These are phyloP conservation scores for Monopterus albus DNA, from an alignment of 2,113 vertebrate genomes.

Conservation along the genomic window DNA sequence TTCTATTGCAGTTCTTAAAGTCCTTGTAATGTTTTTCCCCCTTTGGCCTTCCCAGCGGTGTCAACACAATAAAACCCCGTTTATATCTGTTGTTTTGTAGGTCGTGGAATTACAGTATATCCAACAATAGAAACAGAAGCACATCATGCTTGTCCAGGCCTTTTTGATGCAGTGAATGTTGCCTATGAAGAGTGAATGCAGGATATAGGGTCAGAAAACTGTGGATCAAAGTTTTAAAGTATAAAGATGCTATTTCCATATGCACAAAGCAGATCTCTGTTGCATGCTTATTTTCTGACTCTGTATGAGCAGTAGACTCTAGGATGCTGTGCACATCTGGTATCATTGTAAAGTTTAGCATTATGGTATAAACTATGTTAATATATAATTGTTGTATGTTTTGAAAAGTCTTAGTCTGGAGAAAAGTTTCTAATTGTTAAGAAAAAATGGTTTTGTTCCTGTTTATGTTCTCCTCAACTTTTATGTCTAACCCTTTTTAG, in stretches of 20 bases:
- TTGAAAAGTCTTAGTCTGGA: slow-evolving; percentile 43
- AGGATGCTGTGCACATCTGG: slow-evolving; percentile 71
- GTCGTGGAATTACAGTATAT: slow-evolving; percentile 28
- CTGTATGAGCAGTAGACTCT: slow-evolving; percentile 69
- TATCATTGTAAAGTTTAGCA: slow-evolving; percentile 77
- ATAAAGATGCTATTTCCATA: slow-evolving; percentile 68
- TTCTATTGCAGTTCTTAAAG: slow-evolving; percentile 55
- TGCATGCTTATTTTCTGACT: slow-evolving; percentile 77
- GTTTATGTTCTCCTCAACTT: slow-evolving; percentile 64
- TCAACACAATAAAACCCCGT: slow-evolving; percentile 36
- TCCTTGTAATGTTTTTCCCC: slow-evolving; percentile 40
- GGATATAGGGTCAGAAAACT: slow-evolving; percentile 52
- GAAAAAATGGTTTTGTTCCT: slow-evolving; percentile 33
- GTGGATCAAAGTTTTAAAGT: slow-evolving; percentile 54
- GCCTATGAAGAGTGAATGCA: neutral
- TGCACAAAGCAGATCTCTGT: slow-evolving; percentile 76
- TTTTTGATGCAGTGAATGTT: slow-evolving; percentile 27
- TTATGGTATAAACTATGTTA: slow-evolving; percentile 68
- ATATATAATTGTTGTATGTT: slow-evolving; percentile 72
- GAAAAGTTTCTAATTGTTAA: slow-evolving; percentile 36
- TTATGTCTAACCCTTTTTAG: slow-evolving; percentile 51
- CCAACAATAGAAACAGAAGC: slow-evolving; percentile 34
- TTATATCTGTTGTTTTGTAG: slow-evolving; percentile 57
- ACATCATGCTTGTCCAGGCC: slow-evolving; percentile 21
- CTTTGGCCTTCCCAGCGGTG: slow-evolving; percentile 28